Evolutionary conservation across 2,888 invertebrate genomes (phyloP), one percentile per base, ranked within the genome.

Genomic region (Acleris literana): DNA sequence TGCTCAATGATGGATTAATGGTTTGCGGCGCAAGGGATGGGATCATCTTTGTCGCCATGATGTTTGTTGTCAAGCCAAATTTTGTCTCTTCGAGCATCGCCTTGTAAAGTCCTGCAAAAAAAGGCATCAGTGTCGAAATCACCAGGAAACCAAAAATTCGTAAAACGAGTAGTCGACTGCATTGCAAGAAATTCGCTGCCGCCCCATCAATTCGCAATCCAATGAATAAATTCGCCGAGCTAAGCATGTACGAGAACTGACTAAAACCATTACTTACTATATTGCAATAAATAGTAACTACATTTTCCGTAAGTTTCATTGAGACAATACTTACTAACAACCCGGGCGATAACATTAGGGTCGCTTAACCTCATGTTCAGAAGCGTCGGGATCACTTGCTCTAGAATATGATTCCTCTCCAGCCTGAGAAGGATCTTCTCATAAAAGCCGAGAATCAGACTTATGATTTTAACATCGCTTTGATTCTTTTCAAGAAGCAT

Each of bases 31-130:
- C 95, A 62, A 99, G 93, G 16, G 97, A 95, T 7, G 99, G 99
- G 94, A 99, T 96, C 78, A 98, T 97, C 82, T 97, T 95, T 13
- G 97, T 97, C 7, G 99, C 99, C 95, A 99, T 97, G 77, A 98
- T 93, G 83, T 96, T 97, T 56, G 98, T 96, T 4, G 97, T 97
- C 74, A 99, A 92, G 49, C 97, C 98, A 86, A 97, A 98, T 82
- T 96, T 97, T 86, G 96, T 97, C 87, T 99, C 98, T 82, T 95
- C 94, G 75, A 99, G 93, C 96, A 99, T 96, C 80, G 96, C 94
- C 80, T 97, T 96, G 93, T 98, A 99, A 81, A 99, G 97, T 88
- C 96, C 99, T 99, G 93, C 52, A 91, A 93, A 69, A 78, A 52
- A 74, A 44, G 62, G 49, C 46, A 66, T 20, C 48, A 62, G 67